Evolutionary conservation across 2,888 invertebrate species (phyloP).

Genomic region (Poecilus cupreus): DNA sequence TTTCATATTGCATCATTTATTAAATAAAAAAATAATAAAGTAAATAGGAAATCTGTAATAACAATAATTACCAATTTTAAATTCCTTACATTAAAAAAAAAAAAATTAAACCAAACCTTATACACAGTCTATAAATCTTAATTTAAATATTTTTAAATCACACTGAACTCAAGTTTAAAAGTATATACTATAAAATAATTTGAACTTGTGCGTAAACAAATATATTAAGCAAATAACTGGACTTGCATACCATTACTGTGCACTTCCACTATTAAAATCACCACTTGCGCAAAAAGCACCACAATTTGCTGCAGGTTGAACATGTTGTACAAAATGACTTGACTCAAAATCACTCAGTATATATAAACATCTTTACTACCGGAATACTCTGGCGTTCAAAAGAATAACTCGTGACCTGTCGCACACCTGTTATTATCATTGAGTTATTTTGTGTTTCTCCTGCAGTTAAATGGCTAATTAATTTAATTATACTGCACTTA

Average conservation of each 20-base stretch:
- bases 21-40: background rate
- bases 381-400: constrained; percentile 27
- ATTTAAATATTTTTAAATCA: background rate
- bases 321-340: constrained; percentile 40
- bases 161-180: background rate
- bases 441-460: background rate
- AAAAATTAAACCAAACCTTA: no score
- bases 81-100: no score
- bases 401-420: background rate
- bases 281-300: background rate
- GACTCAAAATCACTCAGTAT: background rate
- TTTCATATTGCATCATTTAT: background rate
- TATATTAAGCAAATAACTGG: background rate
- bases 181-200: background rate
- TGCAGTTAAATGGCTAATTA: background rate
- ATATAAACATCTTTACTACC: constrained; percentile 24
- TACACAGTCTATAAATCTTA: background rate
- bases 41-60: no score
- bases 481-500: background rate
- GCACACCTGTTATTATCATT: background rate
- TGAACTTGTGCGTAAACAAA: background rate
- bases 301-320: background rate
- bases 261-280: background rate
- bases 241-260: background rate
- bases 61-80: no score